Evolutionary conservation across 2,888 invertebrate species (phyloP).

Genomic region (Epirrhoe tristata): DNA sequence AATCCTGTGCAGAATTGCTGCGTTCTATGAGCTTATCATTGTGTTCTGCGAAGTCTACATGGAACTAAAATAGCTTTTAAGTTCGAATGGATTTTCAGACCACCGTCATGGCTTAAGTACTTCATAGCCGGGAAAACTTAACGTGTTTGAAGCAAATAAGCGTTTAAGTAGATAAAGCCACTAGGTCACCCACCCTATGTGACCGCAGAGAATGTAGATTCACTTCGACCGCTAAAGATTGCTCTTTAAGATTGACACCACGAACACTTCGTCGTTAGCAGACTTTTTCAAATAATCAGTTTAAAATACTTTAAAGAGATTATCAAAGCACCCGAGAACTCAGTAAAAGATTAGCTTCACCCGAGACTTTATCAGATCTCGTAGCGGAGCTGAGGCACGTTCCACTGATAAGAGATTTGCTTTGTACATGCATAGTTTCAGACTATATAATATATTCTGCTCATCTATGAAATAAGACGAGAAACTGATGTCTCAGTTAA

Average conservation of each 20-base stretch:
- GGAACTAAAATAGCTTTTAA: neutral
- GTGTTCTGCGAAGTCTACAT: neutral
- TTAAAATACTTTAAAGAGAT: neutral
- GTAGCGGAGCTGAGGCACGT: conserved; percentile 5
- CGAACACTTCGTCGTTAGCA: too few species aligned
- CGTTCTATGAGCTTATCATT: conserved; percentile 4
- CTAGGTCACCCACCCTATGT: too few species aligned
- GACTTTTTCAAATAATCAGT: neutral
- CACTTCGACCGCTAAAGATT: too few species aligned
- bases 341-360: conserved; percentile 5
- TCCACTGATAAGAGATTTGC: conserved; percentile 5
- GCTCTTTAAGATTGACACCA: too few species aligned
- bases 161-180: too few species aligned
- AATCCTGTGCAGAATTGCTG: neutral
- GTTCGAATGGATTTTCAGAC: neutral
- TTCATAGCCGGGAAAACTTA: neutral
- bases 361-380: neutral
- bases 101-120: neutral
- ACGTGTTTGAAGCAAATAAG: too few species aligned
- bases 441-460: too few species aligned
- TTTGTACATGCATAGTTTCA: neutral
- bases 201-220: neutral
- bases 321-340: neutral
- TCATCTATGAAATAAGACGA: too few species aligned
- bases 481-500: too few species aligned